Evolutionary conservation across 2,113 vertebrate genomes (phyloP).

Genomic region (Cepphus grylle): DNA sequence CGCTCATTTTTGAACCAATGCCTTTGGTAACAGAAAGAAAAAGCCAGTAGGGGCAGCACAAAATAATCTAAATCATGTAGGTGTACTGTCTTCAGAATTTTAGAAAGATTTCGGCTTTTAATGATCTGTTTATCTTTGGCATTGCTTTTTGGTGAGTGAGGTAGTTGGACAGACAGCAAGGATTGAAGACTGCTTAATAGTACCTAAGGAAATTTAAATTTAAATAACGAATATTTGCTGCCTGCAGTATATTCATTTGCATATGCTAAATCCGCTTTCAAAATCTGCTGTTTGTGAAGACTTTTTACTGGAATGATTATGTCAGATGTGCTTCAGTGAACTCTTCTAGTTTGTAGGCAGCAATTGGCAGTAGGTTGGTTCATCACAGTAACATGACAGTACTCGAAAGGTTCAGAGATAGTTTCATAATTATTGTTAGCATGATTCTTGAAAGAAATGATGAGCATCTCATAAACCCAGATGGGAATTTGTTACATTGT

Average conservation of each 20-base stretch:
- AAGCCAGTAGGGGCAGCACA: not conserved
- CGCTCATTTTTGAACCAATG: not conserved
- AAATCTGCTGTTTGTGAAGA: conserved; percentile 66
- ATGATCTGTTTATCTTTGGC: not conserved
- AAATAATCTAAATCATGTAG: not conserved
- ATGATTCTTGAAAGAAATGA: conserved; percentile 81
- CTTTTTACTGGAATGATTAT: conserved; percentile 51
- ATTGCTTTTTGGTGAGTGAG: not conserved
- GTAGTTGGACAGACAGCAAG: not conserved
- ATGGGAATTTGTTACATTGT: conserved; percentile 88
- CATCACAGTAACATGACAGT: conserved; percentile 61
- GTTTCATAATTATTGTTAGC: conserved; percentile 79
- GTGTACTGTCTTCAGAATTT: not conserved
- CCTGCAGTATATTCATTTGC: conserved; percentile 37
- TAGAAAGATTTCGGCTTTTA: not conserved
- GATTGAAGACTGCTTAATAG: not conserved
- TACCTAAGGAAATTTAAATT: conserved; percentile 50
- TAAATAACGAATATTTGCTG: conserved; percentile 46
- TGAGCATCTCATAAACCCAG: conserved; percentile 83
- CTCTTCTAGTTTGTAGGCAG: conserved; percentile 56
- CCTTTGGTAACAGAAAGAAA: not conserved
- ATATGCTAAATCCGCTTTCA: conserved; percentile 56
- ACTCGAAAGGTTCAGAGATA: conserved; percentile 60
- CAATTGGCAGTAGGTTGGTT: conserved; percentile 63
- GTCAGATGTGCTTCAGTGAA: conserved; percentile 70